Conservation (phyloP, 2,113 vertebrate species). For the Pterocles gutturalis region DNA sequence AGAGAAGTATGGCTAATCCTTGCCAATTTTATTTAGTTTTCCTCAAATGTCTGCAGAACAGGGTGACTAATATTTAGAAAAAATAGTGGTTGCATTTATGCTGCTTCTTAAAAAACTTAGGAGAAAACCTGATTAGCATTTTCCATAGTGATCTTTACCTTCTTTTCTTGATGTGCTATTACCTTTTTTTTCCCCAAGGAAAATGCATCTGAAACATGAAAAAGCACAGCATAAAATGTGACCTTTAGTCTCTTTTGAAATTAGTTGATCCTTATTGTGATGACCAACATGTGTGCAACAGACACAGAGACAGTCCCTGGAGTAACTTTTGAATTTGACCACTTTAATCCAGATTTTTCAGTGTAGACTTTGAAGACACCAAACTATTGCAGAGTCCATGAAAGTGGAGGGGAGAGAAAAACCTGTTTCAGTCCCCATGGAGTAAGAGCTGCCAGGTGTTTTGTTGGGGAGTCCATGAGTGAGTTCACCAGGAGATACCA, state of each 20-base stretch:
- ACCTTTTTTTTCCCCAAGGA: background rate
- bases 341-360: background rate
- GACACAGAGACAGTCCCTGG: background rate
- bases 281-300: background rate
- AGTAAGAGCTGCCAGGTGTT: background rate
- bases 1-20: background rate
- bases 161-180: background rate
- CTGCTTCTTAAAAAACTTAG: background rate
- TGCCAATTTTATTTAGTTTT: background rate
- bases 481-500: background rate
- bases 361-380: background rate
- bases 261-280: background rate
- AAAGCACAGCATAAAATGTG: background rate
- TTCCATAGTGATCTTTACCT: background rate
- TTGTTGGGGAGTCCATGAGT: background rate
- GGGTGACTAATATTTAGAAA: background rate
- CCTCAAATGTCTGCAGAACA: background rate
- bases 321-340: background rate
- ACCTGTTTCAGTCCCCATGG: fast-evolving
- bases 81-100: background rate
- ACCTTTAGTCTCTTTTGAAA: background rate
- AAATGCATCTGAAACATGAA: background rate
- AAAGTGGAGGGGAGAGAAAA: background rate
- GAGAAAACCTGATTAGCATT: background rate
- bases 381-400: background rate